Base-by-base conservation (phyloP, 2,888 invertebrate genomes). In the Eudemis profundana region DNA sequence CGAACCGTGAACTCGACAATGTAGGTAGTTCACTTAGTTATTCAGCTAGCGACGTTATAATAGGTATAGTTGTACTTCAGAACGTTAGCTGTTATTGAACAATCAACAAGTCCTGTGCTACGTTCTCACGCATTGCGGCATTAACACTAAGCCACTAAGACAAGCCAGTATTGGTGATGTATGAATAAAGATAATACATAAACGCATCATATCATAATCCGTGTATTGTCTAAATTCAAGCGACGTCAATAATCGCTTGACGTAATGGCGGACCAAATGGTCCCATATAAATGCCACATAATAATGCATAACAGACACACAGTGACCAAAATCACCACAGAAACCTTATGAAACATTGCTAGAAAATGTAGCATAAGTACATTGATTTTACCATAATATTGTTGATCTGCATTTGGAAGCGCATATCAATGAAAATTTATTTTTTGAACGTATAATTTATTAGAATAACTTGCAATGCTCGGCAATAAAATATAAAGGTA, bases 31-130 rank as follows among this genome's bases (percentile, higher is more conserved):
- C 44, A 64, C 54, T 38, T 61, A 66, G 54, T 56, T 66, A 66
- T 12, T 59, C 64, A 51, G 64, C 64, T 59, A 64, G 64, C 50
- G 36, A 61, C 54, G n/a, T 61, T 57, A 53, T 40, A n/a, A 64
- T 59, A 63, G 27, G 38, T 44, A 51, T 51, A 51, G 59, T 23
- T 42, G 19, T 50, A 50, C 49, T 40, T 29, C 60, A 42, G 29
- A 50, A 40, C 50, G 17, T 40, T 49, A 29, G 56, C 40, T 23
- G 23, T 23, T 42, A 33, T 33, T 17, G 40, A 56, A 40, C 14
- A 38, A 19, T n/a, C 14, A 14, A 12, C 10, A 47, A 27, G 23
- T 47, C 7, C 47, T 47, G 23, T n/a, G 8, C 14, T 40, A 15
- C 27, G 29, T 44, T 29, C n/a, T 29, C 42, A n/a, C 12, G 17